phyloP scores from a whole-genome alignment of 2,888 invertebrate genomes.

The Lasioglossum figueresi region DNA sequence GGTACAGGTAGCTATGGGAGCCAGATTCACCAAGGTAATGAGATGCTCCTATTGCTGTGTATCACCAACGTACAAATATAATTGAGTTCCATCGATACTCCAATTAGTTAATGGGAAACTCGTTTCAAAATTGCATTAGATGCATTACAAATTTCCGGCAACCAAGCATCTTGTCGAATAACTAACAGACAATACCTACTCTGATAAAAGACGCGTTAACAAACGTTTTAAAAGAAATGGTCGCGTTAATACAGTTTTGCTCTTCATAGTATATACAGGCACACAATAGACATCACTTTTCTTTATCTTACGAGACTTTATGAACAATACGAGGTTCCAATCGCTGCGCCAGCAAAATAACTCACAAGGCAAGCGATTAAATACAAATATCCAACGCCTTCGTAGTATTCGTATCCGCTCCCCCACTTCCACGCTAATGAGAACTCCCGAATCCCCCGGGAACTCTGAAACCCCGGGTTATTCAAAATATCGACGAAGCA shows the following conservation, averaged over 20 bases:
- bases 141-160: no score
- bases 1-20: background rate
- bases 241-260: no score
- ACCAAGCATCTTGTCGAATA: background rate
- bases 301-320: background rate
- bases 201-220: no score
- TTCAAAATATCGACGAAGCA: slow-evolving; percentile 26
- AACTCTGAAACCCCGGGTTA: background rate
- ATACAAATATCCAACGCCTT: background rate
- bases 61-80: background rate
- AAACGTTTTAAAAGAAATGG: no score
- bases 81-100: background rate
- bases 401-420: background rate
- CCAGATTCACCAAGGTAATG: background rate
- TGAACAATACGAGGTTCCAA: no score
- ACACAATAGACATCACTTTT: background rate
- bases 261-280: no score
- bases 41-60: background rate
- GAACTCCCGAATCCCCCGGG: background rate
- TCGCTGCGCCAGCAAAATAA: background rate
- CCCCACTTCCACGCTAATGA: slow-evolving; percentile 5
- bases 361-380: background rate
- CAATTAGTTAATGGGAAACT: background rate
- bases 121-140: background rate
- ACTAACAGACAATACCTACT: background rate